A percentile compares a stretch with the other conserved stretches of the same genome.
Conservation (phyloP, 1,140 invertebrate genomes). For the Neotoxoptera formosana region DNA sequence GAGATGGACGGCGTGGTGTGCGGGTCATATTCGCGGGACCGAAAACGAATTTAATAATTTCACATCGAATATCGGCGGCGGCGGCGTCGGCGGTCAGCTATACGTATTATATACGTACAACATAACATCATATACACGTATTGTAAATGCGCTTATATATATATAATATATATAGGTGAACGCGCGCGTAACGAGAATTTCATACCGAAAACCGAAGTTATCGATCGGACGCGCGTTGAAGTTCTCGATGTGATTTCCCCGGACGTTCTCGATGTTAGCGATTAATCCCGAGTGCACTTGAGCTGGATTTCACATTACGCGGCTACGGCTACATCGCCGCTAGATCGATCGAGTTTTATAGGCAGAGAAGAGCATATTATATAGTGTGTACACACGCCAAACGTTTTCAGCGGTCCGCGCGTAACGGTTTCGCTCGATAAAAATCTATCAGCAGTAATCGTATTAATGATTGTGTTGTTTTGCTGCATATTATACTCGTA, state of each 20-base stretch:
- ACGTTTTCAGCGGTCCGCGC: too few relatives aligned
- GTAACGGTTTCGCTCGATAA: neutral
- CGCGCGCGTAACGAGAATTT: neutral
- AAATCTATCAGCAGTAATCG: neutral
- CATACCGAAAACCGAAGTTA: neutral
- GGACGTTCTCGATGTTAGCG: neutral
- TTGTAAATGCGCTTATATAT: neutral
- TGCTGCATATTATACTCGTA: neutral
- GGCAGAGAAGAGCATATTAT: neutral
- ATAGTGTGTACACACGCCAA: neutral
- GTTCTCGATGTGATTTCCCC: neutral
- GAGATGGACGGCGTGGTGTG: neutral
- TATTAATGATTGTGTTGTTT: neutral
- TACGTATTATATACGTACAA: neutral
- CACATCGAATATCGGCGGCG: neutral
- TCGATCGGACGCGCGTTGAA: neutral
- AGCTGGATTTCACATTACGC: neutral
- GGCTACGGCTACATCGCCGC: neutral
- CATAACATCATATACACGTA: neutral
- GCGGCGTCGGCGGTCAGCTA: neutral
- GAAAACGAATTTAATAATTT: neutral
- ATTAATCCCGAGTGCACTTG: constrained; percentile 1
- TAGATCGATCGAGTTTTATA: neutral
- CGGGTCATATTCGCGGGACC: neutral
- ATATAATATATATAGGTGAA: neutral